Base-by-base conservation (phyloP, 2,113 vertebrate genomes). In the Periophthalmodon schlosseri region DNA sequence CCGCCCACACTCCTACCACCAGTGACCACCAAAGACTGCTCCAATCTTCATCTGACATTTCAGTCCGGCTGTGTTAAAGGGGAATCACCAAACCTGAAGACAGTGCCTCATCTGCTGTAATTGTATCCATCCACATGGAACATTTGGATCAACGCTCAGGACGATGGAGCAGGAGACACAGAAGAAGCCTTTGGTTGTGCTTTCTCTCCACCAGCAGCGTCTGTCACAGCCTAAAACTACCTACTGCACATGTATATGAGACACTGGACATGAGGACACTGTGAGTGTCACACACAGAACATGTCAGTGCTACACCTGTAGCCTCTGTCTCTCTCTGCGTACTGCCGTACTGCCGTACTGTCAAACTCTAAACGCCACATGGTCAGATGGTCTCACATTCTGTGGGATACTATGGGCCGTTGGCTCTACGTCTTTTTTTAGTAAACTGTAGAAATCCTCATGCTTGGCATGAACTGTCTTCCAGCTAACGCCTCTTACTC, bases 1-100 rank as follows among this genome's bases (percentile, higher is more conserved):
- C 16, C 89, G 91, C 9, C 90, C 91, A 1, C 95, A 93, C 50
- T 93, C 95, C 73, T 95, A 95, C 52, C 93, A 95, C 82, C 95
- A 95, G 90, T 97, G 95, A 97, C 21, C 47, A 64, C 54, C 70
- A 75, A 12, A 10, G 78, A 72, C 63, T 60, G 34, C 46, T n/a
- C 49, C 67, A 84, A 77, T 68, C 60, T 84, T 79, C 50, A 16
- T 70, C 58, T 74, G 73, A 85, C 50, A 74, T 52, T 70, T 54
- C 50, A 54, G 6, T 54, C 52, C 52, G 69, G 82, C 76, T 75
- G 2, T 28, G 57, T 33, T 18, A 64, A 74, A 71, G 75, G 73
- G 75, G 66, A 79, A 71, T 63, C 91, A 91, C 86, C 91, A 90
- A 91, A 91, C 92, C 33, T 16, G 91, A 68, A 82, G 87, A 92